Conservation (phyloP, 92 coral and sea anemone genomes). For the Epizoanthus rinbou region DNA sequence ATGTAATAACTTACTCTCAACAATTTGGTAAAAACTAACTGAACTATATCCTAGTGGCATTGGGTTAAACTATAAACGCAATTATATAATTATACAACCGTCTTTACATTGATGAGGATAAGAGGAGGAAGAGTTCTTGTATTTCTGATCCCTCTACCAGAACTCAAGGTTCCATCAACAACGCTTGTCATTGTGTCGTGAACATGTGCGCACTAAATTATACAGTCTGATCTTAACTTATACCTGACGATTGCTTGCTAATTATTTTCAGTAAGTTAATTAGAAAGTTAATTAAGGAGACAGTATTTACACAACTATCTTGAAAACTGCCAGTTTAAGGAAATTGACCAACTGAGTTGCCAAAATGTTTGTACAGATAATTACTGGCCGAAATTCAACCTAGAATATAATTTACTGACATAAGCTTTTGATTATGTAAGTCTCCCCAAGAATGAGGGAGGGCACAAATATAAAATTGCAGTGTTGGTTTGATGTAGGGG, state of each 20-base stretch:
- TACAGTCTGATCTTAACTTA: neutral
- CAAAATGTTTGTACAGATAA: no score
- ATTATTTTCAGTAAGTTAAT: neutral
- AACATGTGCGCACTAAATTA: neutral
- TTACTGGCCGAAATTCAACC: no score
- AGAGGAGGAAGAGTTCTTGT: neutral
- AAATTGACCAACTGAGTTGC: neutral
- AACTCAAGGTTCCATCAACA: neutral
- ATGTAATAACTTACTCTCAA: no score
- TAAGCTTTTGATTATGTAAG: no score
- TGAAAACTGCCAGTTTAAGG: neutral
- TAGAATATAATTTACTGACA: no score
- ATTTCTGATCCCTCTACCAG: neutral
- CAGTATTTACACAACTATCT: neutral
- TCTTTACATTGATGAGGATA: constrained; percentile 1
- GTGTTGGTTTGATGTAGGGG: no score
- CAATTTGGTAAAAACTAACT: no score
- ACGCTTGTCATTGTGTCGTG: no score
- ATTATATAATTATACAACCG: no score
- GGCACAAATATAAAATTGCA: no score
- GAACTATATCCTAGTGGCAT: no score
- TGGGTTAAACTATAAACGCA: neutral
- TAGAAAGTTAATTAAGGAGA: neutral
- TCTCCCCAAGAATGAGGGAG: no score
- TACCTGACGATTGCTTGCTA: neutral